Percentiles rank a stretch among this genome's conserved stretches.
Conservation (phyloP, 2,113 vertebrate species). For the Salminus brasiliensis region DNA sequence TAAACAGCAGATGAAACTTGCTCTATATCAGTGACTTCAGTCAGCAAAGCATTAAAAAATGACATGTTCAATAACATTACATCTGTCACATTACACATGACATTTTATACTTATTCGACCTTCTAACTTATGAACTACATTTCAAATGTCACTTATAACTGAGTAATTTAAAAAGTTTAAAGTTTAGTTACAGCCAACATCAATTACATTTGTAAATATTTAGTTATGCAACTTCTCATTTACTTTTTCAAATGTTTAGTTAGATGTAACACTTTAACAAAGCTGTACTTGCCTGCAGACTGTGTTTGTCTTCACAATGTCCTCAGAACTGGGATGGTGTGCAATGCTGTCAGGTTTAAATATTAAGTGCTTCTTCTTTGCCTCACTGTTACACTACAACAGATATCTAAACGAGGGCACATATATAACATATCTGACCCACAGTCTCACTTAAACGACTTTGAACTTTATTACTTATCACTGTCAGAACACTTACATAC, state of each 20-base stretch:
- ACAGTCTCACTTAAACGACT: slow-evolving; percentile 7
- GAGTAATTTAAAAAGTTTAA: too few relatives aligned
- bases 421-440: neutral
- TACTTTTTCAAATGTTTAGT: neutral
- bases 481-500: neutral
- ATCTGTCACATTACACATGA: too few relatives aligned
- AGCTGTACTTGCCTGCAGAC: neutral
- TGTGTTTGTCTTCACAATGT: neutral
- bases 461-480: neutral
- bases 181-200: too few relatives aligned
- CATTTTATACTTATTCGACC: too few relatives aligned
- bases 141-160: too few relatives aligned
- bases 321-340: neutral
- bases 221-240: neutral
- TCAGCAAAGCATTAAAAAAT: too few relatives aligned
- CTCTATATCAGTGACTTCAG: neutral
- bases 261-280: neutral
- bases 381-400: neutral
- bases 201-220: too few relatives aligned
- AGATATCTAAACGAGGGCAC: neutral
- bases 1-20: neutral
- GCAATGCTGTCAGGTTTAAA: neutral
- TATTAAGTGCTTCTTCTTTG: slow-evolving; percentile 2
- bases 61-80: too few relatives aligned
- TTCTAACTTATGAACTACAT: neutral